Evolutionary conservation across 2,113 vertebrate species (phyloP), one percentile per base, ranked within the genome.

Genomic region (Rhabdornis inornatus): DNA sequence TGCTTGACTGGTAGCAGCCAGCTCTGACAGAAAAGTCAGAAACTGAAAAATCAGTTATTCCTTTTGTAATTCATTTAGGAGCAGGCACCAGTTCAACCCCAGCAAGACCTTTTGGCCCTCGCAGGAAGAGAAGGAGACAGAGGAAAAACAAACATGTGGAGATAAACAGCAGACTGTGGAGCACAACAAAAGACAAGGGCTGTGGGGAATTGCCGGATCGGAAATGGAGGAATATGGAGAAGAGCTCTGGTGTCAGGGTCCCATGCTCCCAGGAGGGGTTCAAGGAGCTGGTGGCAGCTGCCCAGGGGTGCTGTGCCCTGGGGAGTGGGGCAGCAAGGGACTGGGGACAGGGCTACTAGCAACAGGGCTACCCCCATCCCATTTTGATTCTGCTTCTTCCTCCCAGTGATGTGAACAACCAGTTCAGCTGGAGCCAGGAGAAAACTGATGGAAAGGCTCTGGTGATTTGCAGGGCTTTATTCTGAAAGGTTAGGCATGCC

Each of bases 41-140:
- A 86, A 65, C 27, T 35, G 64, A 81, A 92, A 87, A 89, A 82
- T 15, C 15, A 39, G 21, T 87, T 79, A 82, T 14, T 87, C 9
- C n/a, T 64, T 79, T 68, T 49, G 35, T 28, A 79, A 40, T 82
- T 68, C 10, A 40, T 91, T 85, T 33, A 82, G 57, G 57, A 85
- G 13, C 70, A 79, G 39, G 78, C 70, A 90, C 6, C 49, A 64
- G 19, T 76, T 96, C 69, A 84, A 70, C 42, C 42, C 47, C 47
- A 89, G 72, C 9, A 89, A 83, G 90, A 91, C 33, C 70, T 96
- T 91, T 92, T 90, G 71, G 40, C 74, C 84, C 40, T 96, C 31
- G 49, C 78, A 94, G 81, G 81, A 94, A 91, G 33, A 15, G 37
- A 81, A 89, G 76, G 52, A 87, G 60, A 78, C 13, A 10, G 65